Evolutionary conservation across 2,797 vertebrate genomes (phyloP).

Genomic region (Glossophaga mutica): DNA sequence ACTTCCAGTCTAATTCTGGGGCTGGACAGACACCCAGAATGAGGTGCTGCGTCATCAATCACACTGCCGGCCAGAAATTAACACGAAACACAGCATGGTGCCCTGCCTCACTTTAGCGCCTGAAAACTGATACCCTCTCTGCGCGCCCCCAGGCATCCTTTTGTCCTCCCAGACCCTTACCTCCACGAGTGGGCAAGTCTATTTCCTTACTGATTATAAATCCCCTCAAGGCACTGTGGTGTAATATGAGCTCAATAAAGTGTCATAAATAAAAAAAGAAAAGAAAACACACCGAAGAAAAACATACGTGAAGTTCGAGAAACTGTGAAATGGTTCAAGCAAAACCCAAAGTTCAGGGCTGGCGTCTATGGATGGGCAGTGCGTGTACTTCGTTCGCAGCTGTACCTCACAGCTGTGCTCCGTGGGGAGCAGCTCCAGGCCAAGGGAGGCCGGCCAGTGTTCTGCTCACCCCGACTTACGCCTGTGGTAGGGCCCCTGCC

Average conservation of each 20-base stretch:
- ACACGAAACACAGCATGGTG: background rate
- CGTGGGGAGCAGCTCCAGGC: background rate
- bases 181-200: background rate
- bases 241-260: background rate
- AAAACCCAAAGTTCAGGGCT: background rate
- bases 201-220: background rate
- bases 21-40: background rate
- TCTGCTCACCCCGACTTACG: background rate
- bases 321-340: background rate
- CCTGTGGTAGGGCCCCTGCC: too few species aligned
- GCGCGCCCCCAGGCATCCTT: background rate
- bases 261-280: background rate
- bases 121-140: background rate
- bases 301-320: background rate
- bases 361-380: background rate
- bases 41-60: background rate
- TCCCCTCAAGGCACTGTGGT: background rate
- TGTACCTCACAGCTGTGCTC: too few species aligned
- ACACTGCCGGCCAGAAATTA: background rate
- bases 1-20: background rate
- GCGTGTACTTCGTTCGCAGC: background rate
- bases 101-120: background rate
- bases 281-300: background rate
- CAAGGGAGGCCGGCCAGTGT: background rate
- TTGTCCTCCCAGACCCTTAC: background rate